phyloP scores from a whole-genome alignment of 2,113 vertebrate genomes.

The Thermophis baileyi region DNA sequence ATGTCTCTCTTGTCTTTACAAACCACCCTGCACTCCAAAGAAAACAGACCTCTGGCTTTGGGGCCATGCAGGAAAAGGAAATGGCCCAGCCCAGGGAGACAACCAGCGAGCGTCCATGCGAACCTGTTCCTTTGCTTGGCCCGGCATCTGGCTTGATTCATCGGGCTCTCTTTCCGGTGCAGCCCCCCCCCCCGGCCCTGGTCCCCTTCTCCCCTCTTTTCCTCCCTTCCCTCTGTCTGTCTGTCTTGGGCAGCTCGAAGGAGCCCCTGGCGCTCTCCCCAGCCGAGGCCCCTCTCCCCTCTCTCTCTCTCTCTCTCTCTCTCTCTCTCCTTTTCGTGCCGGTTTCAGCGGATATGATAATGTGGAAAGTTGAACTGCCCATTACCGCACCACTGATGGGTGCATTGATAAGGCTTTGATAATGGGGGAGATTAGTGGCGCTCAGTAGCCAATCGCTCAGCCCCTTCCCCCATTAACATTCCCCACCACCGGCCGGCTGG shows the following conservation, averaged over 20 bases:
- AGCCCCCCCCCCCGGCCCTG: background rate
- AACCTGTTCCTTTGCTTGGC: background rate
- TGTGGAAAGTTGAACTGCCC: conserved; percentile 99
- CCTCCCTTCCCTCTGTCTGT: conserved; percentile 2
- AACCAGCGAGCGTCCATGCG: background rate
- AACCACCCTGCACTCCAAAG: background rate
- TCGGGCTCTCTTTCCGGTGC: background rate
- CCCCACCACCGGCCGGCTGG: conserved; percentile 93
- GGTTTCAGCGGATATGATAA: conserved; percentile 98
- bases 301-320: conserved; percentile 54
- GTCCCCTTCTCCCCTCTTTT: background rate
- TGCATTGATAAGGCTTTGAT: conserved; percentile 89
- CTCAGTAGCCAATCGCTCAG: conserved; percentile 90
- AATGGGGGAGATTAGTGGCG: conserved; percentile 93
- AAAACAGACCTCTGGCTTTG: background rate
- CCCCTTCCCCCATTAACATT: conserved; percentile 95
- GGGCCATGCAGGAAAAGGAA: background rate
- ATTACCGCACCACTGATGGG: conserved; percentile 96
- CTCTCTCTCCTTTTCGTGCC: conserved; percentile 74
- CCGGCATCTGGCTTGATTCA: background rate
- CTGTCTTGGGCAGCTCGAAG: background rate
- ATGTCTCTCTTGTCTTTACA: background rate
- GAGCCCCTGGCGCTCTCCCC: conserved; percentile 72
- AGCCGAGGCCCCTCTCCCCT: conserved; percentile 70
- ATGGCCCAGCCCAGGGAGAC: background rate